Evolutionary conservation across 2,797 vertebrate species (phyloP).

Genomic region (Eremophila alpestris): DNA sequence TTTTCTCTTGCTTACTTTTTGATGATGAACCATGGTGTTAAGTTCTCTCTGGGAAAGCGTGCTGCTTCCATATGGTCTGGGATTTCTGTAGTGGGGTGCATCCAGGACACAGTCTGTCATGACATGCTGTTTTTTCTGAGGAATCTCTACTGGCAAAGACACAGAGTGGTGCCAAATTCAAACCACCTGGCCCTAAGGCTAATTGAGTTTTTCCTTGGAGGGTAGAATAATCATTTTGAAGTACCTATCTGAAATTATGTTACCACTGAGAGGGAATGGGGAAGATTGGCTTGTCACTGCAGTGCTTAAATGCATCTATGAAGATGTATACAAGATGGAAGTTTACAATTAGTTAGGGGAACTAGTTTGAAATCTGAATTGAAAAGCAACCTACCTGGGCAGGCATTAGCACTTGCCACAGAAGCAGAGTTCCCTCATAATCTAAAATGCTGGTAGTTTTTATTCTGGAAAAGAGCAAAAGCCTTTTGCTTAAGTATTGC

Average conservation of each 20-base stretch:
- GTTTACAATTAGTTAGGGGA: not conserved
- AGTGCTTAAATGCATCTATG: not conserved
- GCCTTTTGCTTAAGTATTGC: not conserved
- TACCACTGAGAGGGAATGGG: slow-evolving; percentile 13
- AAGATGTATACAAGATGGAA: not conserved
- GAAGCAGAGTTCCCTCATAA: not conserved
- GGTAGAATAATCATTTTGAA: slow-evolving; percentile 43
- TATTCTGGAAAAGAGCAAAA: not conserved
- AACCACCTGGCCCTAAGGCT: slow-evolving; percentile 46
- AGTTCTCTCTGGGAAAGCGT: slow-evolving; percentile 39
- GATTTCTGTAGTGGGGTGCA: slow-evolving; percentile 40
- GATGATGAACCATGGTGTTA: slow-evolving; percentile 22
- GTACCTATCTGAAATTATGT: slow-evolving; percentile 4
- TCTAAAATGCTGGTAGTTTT: not conserved
- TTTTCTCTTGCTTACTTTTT: slow-evolving; percentile 29
- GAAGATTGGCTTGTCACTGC: not conserved
- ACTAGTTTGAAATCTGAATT: not conserved
- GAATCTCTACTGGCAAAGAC: slow-evolving; percentile 6
- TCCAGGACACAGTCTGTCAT: slow-evolving; percentile 59
- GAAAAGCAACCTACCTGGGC: not conserved
- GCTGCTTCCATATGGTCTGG: slow-evolving; percentile 60
- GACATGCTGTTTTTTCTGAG: slow-evolving; percentile 35
- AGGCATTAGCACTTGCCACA: not conserved
- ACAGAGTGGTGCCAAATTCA: slow-evolving; percentile 40
- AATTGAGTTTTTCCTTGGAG: slow-evolving; percentile 49